Evolutionary conservation across 92 coral and sea anemone genomes (phyloP).

Genomic region (Scolanthus callimorphus): DNA sequence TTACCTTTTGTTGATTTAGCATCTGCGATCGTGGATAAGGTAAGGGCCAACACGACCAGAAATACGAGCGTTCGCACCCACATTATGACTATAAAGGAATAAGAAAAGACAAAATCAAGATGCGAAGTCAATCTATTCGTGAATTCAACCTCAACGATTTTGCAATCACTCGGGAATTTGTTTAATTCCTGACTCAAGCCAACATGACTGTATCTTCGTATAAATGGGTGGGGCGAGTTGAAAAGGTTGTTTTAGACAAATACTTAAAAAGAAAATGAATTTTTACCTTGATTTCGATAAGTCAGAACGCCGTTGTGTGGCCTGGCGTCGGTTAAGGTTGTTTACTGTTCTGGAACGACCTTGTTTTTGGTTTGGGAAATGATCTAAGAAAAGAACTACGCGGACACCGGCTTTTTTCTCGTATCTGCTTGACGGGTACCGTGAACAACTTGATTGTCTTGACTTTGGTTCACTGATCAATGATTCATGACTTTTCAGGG

Average conservation of each 20-base stretch:
- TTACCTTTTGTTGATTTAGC: constrained; percentile 72
- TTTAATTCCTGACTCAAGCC: too few relatives aligned
- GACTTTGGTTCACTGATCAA: too few relatives aligned
- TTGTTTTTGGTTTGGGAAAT: constrained; percentile 9
- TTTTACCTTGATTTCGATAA: constrained; percentile 5
- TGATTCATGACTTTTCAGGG: too few relatives aligned
- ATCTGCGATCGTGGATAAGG: constrained; percentile 38
- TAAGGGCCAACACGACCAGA: constrained; percentile 32
- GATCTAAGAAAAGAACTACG: constrained; percentile 14
- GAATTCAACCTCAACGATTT: too few relatives aligned
- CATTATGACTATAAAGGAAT: constrained; percentile 4
- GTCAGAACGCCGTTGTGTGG: constrained; percentile 1
- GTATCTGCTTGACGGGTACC: constrained; percentile 8
- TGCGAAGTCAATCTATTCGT: too few relatives aligned
- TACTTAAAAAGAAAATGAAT: background rate
- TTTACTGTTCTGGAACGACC: constrained; percentile 42
- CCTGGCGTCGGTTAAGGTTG: constrained; percentile 10
- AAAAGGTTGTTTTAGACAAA: too few relatives aligned
- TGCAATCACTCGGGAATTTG: too few relatives aligned
- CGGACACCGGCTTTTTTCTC: constrained; percentile 7
- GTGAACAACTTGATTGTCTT: background rate
- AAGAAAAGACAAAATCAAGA: too few relatives aligned
- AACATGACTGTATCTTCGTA: too few relatives aligned
- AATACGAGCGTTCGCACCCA: constrained; percentile 17
- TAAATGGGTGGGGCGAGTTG: too few relatives aligned